phyloP scores from a whole-genome alignment of 2,797 vertebrate genomes.

The Moxostoma hubbsi region DNA sequence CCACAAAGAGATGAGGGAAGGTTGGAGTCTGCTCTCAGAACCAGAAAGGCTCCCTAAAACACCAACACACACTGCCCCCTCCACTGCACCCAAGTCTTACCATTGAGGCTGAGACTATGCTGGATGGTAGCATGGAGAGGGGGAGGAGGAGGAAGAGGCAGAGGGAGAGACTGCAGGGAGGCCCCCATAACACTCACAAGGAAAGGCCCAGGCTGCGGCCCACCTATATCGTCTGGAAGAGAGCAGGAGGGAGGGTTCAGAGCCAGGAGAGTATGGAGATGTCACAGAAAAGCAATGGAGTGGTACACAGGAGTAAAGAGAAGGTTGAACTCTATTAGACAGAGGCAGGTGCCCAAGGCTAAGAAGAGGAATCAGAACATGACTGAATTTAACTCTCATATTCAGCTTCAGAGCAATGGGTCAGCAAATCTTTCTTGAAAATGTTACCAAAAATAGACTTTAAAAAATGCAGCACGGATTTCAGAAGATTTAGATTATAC shows the following conservation, averaged over 20 bases:
- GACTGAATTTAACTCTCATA: background rate
- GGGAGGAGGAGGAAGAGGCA: conserved; percentile 93
- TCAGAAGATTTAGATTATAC: background rate
- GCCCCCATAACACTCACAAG: conserved; percentile 93
- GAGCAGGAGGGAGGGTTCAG: conserved; percentile 66
- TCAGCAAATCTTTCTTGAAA: background rate
- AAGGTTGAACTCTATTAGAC: conserved; percentile 13
- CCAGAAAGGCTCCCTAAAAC: conserved; percentile 37
- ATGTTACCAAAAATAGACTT: background rate
- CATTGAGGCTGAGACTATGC: conserved; percentile 85
- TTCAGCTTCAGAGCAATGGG: conserved; percentile 2
- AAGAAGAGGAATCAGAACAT: conserved; percentile 2
- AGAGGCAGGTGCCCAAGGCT: background rate
- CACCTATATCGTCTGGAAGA: conserved; percentile 93
- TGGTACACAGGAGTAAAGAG: background rate
- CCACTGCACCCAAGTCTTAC: conserved; percentile 68
- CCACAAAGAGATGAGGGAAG: conserved; percentile 4
- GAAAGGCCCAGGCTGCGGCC: conserved; percentile 91
- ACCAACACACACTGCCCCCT: conserved; percentile 33
- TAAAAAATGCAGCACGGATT: background rate
- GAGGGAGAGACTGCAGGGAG: conserved; percentile 94
- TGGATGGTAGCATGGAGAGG: conserved; percentile 92
- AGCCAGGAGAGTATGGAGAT: conserved; percentile 42
- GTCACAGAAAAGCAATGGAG: conserved; percentile 25
- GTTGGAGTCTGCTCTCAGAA: conserved; percentile 29